Evolutionary conservation across 2,888 invertebrate species (phyloP), one percentile per base, ranked within the genome.

Genomic region (Brenthis daphne): DNA sequence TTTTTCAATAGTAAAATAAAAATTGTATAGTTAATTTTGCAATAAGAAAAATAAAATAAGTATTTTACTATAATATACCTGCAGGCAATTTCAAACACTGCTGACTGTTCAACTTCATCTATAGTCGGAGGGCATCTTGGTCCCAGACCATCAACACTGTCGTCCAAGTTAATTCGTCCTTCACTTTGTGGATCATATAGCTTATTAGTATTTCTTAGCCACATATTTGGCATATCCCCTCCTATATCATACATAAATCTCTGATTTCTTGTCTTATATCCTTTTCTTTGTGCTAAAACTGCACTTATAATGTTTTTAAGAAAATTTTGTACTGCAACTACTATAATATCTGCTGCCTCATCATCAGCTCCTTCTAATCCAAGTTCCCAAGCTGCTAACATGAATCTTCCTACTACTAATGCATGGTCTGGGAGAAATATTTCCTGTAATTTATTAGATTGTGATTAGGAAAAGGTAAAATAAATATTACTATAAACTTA

Each of bases 321-420:
- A 79, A 97, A 96, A 72, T 95, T 94, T 91, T 95, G 90, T 1
- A 97, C 96, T 1, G 97, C 97, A 57, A 95, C 94, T 53, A 97
- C 95, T 61, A 98, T 94, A n/a, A 97, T 92, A 72, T 96, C 96
- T 0, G 97, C 96, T 5, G 97, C 97, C 73, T 94, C 95, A 79
- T 97, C 97, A 72, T 97, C 96, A 4, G 96, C 96, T 8, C 97
- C 97, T 75, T 97, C 96, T 55, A 98, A 93, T 0, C 97, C 98
- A 61, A 95, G 94, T 80, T 98, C 98, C 98, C 98, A 98, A 6
- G 98, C 97, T 5, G 96, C 96, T 12, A 98, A 94, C 86, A 97
- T 94, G 77, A 98, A 95, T 70, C 98, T 93, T 0, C 97, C 97
- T 72, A 96, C 94, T 6, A 98, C 95, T 79, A 98, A 95, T 0